phyloP scores from a whole-genome alignment of 2,888 invertebrate genomes.

The Ormyrus pomaceus region DNA sequence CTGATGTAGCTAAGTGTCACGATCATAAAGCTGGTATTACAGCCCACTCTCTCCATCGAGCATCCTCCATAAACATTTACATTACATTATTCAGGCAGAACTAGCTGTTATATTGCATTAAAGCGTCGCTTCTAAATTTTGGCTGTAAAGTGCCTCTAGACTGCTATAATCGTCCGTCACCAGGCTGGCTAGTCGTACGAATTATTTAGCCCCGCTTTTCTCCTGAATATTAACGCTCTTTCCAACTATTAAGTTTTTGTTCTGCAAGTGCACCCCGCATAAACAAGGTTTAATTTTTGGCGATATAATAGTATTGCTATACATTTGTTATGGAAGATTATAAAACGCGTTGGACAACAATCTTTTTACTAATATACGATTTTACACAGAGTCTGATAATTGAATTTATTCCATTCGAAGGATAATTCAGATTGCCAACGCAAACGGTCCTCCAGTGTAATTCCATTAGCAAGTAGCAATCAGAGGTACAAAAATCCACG shows the following conservation, averaged over 20 bases:
- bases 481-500: not conserved
- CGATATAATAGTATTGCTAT: too few species aligned
- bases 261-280: not conserved
- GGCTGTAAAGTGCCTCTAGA: slow-evolving; percentile 37
- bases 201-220: slow-evolving; percentile 39
- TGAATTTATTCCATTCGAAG: too few species aligned
- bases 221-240: slow-evolving; percentile 19
- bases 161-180: slow-evolving; percentile 33
- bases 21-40: slow-evolving; percentile 63
- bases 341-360: too few species aligned
- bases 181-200: slow-evolving; percentile 31
- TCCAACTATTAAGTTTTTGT: slow-evolving; percentile 2
- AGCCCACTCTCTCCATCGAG: slow-evolving; percentile 58
- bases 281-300: too few species aligned
- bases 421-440: too few species aligned
- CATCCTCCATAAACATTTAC: slow-evolving; percentile 63
- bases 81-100: slow-evolving; percentile 60
- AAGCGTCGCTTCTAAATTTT: slow-evolving; percentile 44
- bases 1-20: slow-evolving; percentile 57
- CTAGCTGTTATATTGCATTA: slow-evolving; percentile 44
- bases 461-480: slow-evolving; percentile 9
- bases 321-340: too few species aligned
- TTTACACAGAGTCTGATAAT: too few species aligned
- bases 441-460: not conserved
- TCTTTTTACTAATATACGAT: too few species aligned